These are phyloP conservation scores for Myotis brandtii DNA, from an alignment of 2,113 vertebrate genomes.

Conservation along the genomic window DNA sequence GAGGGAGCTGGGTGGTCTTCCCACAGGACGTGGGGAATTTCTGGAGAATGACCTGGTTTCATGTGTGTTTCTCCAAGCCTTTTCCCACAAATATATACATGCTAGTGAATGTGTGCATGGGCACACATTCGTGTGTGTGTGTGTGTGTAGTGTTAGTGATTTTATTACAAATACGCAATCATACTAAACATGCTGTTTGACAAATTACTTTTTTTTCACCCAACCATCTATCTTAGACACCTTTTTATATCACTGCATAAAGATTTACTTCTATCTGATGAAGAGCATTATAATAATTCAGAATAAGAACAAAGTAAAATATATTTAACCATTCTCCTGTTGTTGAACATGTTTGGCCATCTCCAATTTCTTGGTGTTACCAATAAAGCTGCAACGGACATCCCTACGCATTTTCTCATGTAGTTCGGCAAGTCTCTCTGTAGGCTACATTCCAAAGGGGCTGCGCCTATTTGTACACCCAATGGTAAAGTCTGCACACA, in stretches of 20 bases:
- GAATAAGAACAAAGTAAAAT: slow-evolving; percentile 48
- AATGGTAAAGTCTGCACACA: neutral
- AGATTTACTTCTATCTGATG: slow-evolving; percentile 38
- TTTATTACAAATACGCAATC: slow-evolving; percentile 41
- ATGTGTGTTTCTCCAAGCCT: slow-evolving; percentile 12
- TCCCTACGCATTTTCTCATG: neutral
- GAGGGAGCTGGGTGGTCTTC: slow-evolving; percentile 54
- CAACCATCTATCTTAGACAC: neutral
- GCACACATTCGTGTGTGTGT: neutral
- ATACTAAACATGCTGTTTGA: slow-evolving; percentile 29
- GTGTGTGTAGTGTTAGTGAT: neutral
- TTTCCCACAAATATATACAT: neutral
- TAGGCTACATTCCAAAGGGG: neutral
- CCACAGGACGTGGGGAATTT: slow-evolving; percentile 20
- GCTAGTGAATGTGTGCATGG: neutral
- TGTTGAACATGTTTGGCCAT: neutral
- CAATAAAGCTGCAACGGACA: slow-evolving; percentile 4
- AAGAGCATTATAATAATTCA: slow-evolving; percentile 35
- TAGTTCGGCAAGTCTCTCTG: neutral
- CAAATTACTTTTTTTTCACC: neutral
- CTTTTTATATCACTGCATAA: neutral
- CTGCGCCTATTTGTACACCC: neutral
- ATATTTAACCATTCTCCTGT: neutral
- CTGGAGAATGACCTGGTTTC: slow-evolving; percentile 27
- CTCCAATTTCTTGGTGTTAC: neutral